Percentiles rank a stretch among this genome's conserved stretches.
Conservation (phyloP, 1,140 invertebrate species). For the Calosoma granatense region DNA sequence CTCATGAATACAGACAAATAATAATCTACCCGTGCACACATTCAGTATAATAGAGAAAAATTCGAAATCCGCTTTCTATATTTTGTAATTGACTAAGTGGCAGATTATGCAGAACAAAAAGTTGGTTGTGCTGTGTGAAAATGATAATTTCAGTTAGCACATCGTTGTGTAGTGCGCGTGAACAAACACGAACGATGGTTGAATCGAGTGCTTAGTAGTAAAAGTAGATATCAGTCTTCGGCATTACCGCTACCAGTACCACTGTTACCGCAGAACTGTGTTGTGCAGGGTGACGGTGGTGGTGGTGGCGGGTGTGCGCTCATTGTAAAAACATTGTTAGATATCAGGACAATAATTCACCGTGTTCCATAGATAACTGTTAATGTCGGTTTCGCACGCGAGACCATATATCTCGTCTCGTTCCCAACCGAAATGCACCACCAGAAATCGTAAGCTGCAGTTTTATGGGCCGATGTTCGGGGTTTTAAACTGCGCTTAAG, state of each 20-base stretch:
- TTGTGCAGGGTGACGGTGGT: neutral
- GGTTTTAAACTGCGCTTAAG: neutral
- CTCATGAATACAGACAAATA: too few species aligned
- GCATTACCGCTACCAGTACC: neutral
- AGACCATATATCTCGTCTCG: slow-evolving; percentile 1
- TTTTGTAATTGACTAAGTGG: too few species aligned
- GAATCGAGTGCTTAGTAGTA: too few species aligned
- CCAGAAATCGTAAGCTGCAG: neutral
- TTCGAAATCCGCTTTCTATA: too few species aligned
- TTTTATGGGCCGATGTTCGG: neutral
- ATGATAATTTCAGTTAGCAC: too few species aligned
- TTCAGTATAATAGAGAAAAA: too few species aligned
- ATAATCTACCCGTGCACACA: too few species aligned
- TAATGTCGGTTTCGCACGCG: slow-evolving; percentile 4
- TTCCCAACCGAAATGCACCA: neutral
- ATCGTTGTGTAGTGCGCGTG: too few species aligned
- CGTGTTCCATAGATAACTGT: slow-evolving; percentile 6
- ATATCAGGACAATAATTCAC: slow-evolving; percentile 6
- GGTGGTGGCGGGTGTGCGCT: neutral
- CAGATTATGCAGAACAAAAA: too few species aligned
- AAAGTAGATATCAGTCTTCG: neutral
- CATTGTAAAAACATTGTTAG: slow-evolving; percentile 9
- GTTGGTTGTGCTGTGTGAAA: too few species aligned
- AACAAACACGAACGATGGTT: too few species aligned
- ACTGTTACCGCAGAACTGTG: neutral